phyloP scores from a whole-genome alignment of 2,113 vertebrate species.

The Rhipidura dahli region DNA sequence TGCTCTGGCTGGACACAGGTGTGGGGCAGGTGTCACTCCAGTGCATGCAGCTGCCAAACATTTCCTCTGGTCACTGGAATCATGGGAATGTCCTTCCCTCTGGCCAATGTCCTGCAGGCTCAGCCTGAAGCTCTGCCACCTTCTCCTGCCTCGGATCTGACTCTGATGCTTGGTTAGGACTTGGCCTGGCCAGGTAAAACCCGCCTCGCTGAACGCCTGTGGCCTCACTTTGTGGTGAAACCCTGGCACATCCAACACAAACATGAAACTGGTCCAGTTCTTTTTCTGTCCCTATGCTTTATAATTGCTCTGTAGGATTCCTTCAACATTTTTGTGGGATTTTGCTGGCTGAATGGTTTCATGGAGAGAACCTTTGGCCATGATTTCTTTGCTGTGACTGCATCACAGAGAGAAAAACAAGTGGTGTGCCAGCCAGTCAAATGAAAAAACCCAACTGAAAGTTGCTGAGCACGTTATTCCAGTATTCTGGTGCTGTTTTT shows the following conservation, averaged over 20 bases:
- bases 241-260: background rate
- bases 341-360: background rate
- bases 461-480: background rate
- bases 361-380: background rate
- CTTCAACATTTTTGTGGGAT: background rate
- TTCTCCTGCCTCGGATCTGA: background rate
- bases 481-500: background rate
- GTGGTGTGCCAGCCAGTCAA: background rate
- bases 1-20: background rate
- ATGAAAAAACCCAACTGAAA: background rate
- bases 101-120: fast-evolving
- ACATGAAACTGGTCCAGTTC: too few species aligned
- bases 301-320: background rate
- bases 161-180: background rate
- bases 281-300: fast-evolving
- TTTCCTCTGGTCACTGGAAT: background rate
- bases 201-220: fast-evolving
- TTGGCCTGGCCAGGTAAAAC: background rate
- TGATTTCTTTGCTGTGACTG: background rate
- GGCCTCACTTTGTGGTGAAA: background rate
- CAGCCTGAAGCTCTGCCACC: background rate
- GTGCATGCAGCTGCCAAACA: background rate
- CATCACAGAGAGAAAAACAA: background rate
- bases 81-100: fast-evolving
- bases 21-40: background rate